Conservation (phyloP, 2,797 vertebrate genomes). For the Coracias cyanogaster region DNA sequence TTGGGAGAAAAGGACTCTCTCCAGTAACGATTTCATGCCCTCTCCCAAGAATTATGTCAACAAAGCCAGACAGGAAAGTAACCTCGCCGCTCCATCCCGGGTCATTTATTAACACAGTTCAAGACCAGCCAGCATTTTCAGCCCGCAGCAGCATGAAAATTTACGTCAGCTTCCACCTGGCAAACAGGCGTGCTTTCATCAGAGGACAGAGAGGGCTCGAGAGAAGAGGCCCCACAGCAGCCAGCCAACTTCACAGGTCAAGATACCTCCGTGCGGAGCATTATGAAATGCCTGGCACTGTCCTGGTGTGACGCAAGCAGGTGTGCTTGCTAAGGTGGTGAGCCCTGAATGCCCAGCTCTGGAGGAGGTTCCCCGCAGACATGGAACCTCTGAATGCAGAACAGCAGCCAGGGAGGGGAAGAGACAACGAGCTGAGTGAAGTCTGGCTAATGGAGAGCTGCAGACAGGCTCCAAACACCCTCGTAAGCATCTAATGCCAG, state of each 20-base stretch:
- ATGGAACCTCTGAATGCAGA: not conserved
- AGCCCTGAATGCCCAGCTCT: not conserved
- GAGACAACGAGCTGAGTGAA: accelerated
- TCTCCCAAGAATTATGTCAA: not conserved
- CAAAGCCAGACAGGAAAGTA: not conserved
- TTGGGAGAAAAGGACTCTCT: not conserved
- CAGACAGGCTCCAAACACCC: accelerated
- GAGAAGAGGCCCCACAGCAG: not conserved
- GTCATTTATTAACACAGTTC: constrained; percentile 54
- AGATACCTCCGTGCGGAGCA: accelerated
- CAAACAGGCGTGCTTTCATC: not conserved
- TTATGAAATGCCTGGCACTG: not conserved
- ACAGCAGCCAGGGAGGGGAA: not conserved
- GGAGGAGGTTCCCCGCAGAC: not conserved
- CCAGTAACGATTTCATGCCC: accelerated
- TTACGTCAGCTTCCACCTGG: constrained; percentile 19
- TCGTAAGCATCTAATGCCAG: accelerated
- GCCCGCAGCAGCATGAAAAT: not conserved
- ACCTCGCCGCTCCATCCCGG: not conserved
- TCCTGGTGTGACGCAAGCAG: not conserved
- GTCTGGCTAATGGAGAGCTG: accelerated
- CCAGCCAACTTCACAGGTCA: not conserved
- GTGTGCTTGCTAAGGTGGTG: accelerated
- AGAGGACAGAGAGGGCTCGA: not conserved
- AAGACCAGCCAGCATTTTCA: constrained; percentile 14